Percentiles rank a stretch among this genome's conserved stretches.
Conservation (phyloP, 2,888 invertebrate genomes). For the Hypselothyrea guttata region DNA sequence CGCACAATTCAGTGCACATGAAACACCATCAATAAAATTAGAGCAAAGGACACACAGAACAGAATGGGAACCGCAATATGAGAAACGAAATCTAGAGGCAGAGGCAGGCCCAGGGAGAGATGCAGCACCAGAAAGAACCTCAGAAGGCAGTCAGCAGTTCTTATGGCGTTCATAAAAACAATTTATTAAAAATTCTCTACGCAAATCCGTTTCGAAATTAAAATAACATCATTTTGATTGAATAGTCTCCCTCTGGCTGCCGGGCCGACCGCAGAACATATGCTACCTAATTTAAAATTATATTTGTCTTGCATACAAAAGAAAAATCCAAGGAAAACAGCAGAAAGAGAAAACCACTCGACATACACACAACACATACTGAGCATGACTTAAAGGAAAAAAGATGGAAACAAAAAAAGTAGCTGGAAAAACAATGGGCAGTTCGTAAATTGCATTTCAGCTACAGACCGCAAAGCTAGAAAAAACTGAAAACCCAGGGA, state of each 20-base stretch:
- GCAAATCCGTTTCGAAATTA: conserved; percentile 74
- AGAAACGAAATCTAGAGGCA: not conserved
- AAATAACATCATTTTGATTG: conserved; percentile 79
- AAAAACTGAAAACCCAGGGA: not conserved
- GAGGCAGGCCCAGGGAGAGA: not conserved
- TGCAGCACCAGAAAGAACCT: conserved; percentile 16
- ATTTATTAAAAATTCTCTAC: conserved; percentile 79
- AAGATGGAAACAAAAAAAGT: conserved; percentile 3
- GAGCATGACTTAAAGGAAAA: conserved; percentile 35
- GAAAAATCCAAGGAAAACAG: conserved; percentile 23
- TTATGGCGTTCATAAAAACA: conserved; percentile 40
- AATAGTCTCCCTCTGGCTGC: conserved; percentile 40
- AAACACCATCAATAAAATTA: conserved; percentile 73
- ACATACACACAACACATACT: conserved; percentile 33
- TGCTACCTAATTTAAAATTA: conserved; percentile 75
- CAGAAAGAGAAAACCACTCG: conserved; percentile 53
- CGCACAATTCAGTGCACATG: conserved; percentile 69
- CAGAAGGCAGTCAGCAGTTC: conserved; percentile 48
- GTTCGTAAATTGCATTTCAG: conserved; percentile 73
- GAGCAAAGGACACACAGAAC: conserved; percentile 50
- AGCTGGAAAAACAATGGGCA: conserved; percentile 46
- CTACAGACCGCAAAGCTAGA: conserved; percentile 44
- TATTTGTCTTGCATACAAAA: conserved; percentile 53
- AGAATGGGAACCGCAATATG: not conserved
- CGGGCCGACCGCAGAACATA: conserved; percentile 62